These are phyloP conservation scores for Drosophila suboccidentalis DNA, from an alignment of 2,888 invertebrate species.

Conservation along the genomic window DNA sequence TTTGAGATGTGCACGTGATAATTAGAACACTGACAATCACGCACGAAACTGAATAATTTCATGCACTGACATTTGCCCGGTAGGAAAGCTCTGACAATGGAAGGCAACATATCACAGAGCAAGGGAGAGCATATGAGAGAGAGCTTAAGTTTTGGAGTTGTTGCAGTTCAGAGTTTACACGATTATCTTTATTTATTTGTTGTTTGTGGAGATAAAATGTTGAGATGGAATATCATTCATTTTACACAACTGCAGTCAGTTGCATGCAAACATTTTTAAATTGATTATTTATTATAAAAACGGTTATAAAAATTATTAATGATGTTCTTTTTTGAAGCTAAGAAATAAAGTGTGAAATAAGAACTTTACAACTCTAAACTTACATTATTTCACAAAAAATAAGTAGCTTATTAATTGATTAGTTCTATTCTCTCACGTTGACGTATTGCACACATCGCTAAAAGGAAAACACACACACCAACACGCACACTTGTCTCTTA, in stretches of 20 bases:
- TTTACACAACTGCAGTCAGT: no score
- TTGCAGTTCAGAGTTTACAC: neutral
- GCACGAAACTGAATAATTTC: conserved; percentile 13
- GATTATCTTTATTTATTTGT: neutral
- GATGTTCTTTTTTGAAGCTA: neutral
- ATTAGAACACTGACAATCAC: conserved; percentile 14
- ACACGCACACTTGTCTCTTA: conserved; percentile 29
- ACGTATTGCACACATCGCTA: conserved; percentile 18
- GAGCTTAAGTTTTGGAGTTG: neutral
- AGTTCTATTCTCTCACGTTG: neutral
- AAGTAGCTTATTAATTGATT: neutral
- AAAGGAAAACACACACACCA: neutral
- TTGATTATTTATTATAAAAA: no score
- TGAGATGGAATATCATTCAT: no score
- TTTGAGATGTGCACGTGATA: conserved; percentile 46
- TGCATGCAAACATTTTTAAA: no score
- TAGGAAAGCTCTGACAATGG: neutral
- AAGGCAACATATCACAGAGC: neutral
- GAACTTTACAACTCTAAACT: neutral
- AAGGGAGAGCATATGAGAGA: neutral
- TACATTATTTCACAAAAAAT: neutral
- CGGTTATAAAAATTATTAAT: neutral
- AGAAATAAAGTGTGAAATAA: neutral
- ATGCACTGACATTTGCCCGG: neutral
- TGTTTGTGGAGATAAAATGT: neutral